Percentiles rank a stretch among this genome's conserved stretches.
These are phyloP conservation scores for Xiphias gladius DNA, from an alignment of 2,113 vertebrate genomes.

Conservation along the genomic window DNA sequence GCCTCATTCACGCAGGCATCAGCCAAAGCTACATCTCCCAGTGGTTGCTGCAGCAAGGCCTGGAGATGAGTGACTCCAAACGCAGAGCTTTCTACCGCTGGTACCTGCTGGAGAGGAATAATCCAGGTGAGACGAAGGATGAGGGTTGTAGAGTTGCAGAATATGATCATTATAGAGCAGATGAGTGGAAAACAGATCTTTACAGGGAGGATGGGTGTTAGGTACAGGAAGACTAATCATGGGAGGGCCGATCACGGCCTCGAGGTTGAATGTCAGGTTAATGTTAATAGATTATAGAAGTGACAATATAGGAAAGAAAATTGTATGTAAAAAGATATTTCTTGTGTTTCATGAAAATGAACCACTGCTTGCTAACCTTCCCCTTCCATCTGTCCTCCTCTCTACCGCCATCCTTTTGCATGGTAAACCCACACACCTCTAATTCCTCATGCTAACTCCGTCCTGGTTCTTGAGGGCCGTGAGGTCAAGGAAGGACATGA, in stretches of 20 bases:
- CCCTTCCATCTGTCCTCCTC: constrained; percentile 38
- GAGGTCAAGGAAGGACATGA: constrained; percentile 68
- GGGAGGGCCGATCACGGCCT: constrained; percentile 19
- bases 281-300: constrained; percentile 45
- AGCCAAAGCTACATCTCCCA: constrained; percentile 90
- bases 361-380: constrained; percentile 53
- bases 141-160: not conserved
- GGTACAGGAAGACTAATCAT: constrained; percentile 24
- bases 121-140: constrained; percentile 81
- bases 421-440: constrained; percentile 48
- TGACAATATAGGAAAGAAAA: constrained; percentile 3
- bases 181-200: not conserved
- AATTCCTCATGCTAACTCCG: constrained; percentile 44
- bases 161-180: not conserved
- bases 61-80: constrained; percentile 90
- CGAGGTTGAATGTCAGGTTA: constrained; percentile 41
- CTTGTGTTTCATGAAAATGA: constrained; percentile 25
- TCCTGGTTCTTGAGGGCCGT: constrained; percentile 57
- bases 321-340: constrained; percentile 21
- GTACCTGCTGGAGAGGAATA: constrained; percentile 88
- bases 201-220: constrained; percentile 6
- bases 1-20: constrained; percentile 79
- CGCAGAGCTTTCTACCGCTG: constrained; percentile 89
- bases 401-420: constrained; percentile 51
- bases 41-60: constrained; percentile 88